Evolutionary conservation across 2,113 vertebrate genomes (phyloP), one percentile per base, ranked within the genome.

Genomic region (Chaenogobius annularis): DNA sequence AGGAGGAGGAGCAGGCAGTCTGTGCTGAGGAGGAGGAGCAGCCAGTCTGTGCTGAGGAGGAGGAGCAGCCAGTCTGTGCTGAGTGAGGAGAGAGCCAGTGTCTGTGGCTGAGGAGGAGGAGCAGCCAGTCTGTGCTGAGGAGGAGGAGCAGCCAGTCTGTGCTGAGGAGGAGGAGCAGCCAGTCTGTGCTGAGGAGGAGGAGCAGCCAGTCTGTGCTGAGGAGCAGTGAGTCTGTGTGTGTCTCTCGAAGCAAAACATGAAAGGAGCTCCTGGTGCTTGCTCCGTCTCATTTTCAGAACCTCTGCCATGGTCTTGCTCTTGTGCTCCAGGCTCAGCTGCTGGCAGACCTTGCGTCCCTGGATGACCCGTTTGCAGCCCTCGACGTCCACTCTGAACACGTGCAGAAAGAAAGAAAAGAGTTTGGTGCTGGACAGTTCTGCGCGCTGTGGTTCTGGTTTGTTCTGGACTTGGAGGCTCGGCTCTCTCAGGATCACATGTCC

Each of bases 311-410:
- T 63, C 31, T 19, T 35, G 14, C 12, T 26, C 7, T 55, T 55
- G 52, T 3, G 7, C n/a, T 10, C 54, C 10, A 0, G 4, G 0
- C 0, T 0, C 8, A 50, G 3, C 23, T 31, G 3, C 3, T 40
- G 37, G 37, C 10, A 1, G 48, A 0, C 8, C 72, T 71, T 69
- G 20, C 90, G 90, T 68, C 89, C 84, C 12, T 83, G 77, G 15
- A 98, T 96, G 0, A 93, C 81, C 26, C 91, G 91, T 91, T 93
- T 93, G 78, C 96, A 98, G 72, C 96, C 96, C 0, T 80, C 70
- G 1, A 89, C 70, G 11, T 99, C 94, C 9, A 98, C 94, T 43
- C 85, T 92, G 20, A 96, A 86, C 46, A 92, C 80, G 56, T 85
- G 91, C n/a, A 98, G 90, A 17, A 96, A 83, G 9, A 98, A 79